A percentile compares a stretch with the other conserved stretches of the same genome.
Evolutionary conservation across 2,797 vertebrate genomes (phyloP).

Genomic region (Sandelia bainsii): DNA sequence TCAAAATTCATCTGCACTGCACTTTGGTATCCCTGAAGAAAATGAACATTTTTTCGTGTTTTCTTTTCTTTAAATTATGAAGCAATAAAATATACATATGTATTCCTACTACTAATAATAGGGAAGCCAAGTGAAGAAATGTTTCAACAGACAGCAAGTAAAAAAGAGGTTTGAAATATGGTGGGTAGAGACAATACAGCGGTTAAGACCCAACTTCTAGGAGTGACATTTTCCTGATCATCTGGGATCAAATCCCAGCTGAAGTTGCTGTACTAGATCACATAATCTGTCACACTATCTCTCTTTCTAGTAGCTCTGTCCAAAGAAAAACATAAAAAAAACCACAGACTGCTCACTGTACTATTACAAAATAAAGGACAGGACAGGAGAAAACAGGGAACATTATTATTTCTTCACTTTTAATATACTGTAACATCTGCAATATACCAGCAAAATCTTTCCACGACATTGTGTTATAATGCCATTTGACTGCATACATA

Average conservation of each 20-base stretch:
- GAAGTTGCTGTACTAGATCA: constrained; percentile 4
- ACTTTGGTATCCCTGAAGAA: constrained; percentile 59
- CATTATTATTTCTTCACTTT: background rate
- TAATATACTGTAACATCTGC: background rate
- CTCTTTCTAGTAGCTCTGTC: background rate
- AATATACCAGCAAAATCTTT: too few relatives aligned
- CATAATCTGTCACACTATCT: constrained; percentile 14
- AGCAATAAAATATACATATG: constrained; percentile 52
- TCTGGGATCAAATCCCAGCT: constrained; percentile 26
- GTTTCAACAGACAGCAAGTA: constrained; percentile 19
- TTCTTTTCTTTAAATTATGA: constrained; percentile 57
- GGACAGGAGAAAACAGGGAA: constrained; percentile 7
- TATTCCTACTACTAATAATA: constrained; percentile 33
- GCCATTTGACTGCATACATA: too few relatives aligned
- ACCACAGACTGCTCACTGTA: background rate
- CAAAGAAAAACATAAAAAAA: constrained; percentile 9
- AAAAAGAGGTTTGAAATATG: constrained; percentile 16
- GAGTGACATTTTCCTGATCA: constrained; percentile 6
- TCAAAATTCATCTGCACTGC: constrained; percentile 65
- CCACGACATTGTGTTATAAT: too few relatives aligned
- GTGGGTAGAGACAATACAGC: constrained; percentile 14
- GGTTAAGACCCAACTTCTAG: constrained; percentile 16
- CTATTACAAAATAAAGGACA: constrained; percentile 16
- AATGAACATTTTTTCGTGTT: constrained; percentile 62
- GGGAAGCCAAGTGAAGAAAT: constrained; percentile 28